Conservation (phyloP, 2,888 invertebrate genomes). For the Scaptomyza cyrtandrae region DNA sequence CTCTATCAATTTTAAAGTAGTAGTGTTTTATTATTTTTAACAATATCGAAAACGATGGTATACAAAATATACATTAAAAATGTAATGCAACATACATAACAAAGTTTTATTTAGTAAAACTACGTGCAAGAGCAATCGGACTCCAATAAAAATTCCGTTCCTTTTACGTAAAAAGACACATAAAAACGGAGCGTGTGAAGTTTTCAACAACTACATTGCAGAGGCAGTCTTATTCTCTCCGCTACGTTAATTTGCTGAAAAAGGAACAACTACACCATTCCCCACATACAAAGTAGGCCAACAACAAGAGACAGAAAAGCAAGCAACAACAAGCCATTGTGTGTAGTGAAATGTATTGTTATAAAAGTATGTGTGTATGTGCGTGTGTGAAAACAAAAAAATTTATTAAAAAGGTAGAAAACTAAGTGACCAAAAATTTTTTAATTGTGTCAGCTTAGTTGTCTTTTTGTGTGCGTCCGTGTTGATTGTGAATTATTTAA, state of each 20-base stretch:
- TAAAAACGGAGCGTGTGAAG: constrained; percentile 76
- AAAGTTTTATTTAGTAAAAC: constrained; percentile 30
- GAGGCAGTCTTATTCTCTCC: constrained; percentile 29
- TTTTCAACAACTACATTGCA: constrained; percentile 63
- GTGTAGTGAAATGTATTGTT: constrained; percentile 61
- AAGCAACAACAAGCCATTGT: constrained; percentile 61
- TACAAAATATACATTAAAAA: constrained; percentile 34
- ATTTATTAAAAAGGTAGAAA: constrained; percentile 65
- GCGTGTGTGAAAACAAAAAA: constrained; percentile 42
- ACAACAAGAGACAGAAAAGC: constrained; percentile 65
- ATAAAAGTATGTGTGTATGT: constrained; percentile 29
- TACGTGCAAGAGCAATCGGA: constrained; percentile 57
- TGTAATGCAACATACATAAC: constrained; percentile 47
- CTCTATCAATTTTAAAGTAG: constrained; percentile 61
- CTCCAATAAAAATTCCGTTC: constrained; percentile 43
- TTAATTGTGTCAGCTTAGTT: constrained; percentile 69
- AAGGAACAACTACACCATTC: constrained; percentile 62
- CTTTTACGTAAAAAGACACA: constrained; percentile 69
- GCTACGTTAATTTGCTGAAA: constrained; percentile 55
- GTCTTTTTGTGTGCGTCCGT: constrained; percentile 15
- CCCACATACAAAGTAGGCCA: constrained; percentile 79
- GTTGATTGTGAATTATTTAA: constrained; percentile 58
- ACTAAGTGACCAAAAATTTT: constrained; percentile 62
- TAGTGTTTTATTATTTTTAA: constrained; percentile 60
- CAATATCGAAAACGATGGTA: constrained; percentile 45